Evolutionary conservation across 2,888 invertebrate genomes (phyloP), one percentile per base, ranked within the genome.

Genomic region (Ceriagrion tenellum): DNA sequence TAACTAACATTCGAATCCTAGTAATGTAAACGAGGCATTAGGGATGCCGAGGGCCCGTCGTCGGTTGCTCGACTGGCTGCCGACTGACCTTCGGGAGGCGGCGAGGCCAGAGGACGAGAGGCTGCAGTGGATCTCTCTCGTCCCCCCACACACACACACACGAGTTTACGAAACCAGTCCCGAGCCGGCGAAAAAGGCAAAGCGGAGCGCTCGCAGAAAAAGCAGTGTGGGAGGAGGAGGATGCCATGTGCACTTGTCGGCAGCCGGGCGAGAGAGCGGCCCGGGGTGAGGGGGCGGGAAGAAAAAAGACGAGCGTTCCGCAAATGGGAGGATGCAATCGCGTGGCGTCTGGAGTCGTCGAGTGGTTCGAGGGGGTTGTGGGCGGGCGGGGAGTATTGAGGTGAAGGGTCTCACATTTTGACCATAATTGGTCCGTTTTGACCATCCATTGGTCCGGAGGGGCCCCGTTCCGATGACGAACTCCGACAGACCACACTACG

Each of bases 91-190:
- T 69, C 69, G n/a, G 69, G n/a, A 12, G n/a, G 69, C 16, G 18
- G 20, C 1, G 59, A 59, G 12, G 59, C 16, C 12, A 20, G 59
- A 59, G n/a, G 69, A 59, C 59, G 13, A 20, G 56, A 56, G 59
- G 59, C 16, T 0, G 59, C 10, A 59, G 59, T 20, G 20, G 59
- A 59, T 59, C 59, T 59, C 12, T 59, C 59, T 59, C 59, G 4
- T 59, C 59, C 59, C 59, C 59, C 59, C 18, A n/a, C n/a, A n/a
- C n/a, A n/a, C 47, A 47, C 59, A 18, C 69, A 26, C n/a, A 69
- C n/a, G 69, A n/a, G 69, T 69, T 69, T 69, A n/a, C 69, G n/a
- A 69, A 69, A 69, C 69, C 69, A 69, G 69, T 69, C 69, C 69
- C 69, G 69, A 69, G 69, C 10, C 16, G 69, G n/a, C n/a, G n/a